These are phyloP conservation scores for Nannoperca obscura DNA, from an alignment of 2,797 vertebrate species.

Conservation along the genomic window DNA sequence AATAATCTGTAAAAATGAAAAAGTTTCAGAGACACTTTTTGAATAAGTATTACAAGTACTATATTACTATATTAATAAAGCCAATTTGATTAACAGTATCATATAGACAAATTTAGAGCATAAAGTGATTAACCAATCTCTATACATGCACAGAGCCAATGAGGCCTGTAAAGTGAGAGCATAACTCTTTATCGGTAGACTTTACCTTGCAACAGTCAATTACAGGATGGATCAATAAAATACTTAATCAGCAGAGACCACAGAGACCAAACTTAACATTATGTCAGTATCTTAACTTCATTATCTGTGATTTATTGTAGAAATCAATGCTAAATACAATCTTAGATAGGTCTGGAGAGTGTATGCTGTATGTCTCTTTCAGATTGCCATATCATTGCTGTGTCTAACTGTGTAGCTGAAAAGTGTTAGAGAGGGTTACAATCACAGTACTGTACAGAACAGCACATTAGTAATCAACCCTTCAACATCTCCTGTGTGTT, in stretches of 20 bases:
- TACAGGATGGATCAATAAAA: slow-evolving; percentile 68
- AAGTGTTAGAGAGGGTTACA: slow-evolving; percentile 22
- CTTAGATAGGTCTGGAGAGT: slow-evolving; percentile 9
- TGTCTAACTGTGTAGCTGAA: slow-evolving; percentile 12
- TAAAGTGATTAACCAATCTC: slow-evolving; percentile 8
- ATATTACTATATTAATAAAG: no score
- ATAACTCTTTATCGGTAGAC: slow-evolving; percentile 44
- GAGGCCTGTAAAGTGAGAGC: slow-evolving; percentile 32
- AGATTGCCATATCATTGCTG: slow-evolving; percentile 5
- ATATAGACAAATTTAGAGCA: slow-evolving; percentile 7
- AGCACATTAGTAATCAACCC: slow-evolving; percentile 53
- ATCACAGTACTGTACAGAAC: slow-evolving; percentile 28
- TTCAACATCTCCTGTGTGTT: slow-evolving; percentile 33
- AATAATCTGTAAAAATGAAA: slow-evolving; percentile 49
- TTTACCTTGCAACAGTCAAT: slow-evolving; percentile 59
- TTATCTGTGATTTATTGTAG: slow-evolving; percentile 41
- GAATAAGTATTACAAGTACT: slow-evolving; percentile 15
- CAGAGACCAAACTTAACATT: slow-evolving; percentile 46
- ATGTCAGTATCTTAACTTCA: slow-evolving; percentile 45
- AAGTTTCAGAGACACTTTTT: slow-evolving; percentile 23
- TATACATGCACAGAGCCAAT: slow-evolving; percentile 20
- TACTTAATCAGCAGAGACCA: slow-evolving; percentile 61
- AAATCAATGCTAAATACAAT: slow-evolving; percentile 48
- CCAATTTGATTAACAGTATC: not conserved
- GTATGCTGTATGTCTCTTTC: slow-evolving; percentile 5